A percentile compares a stretch with the other conserved stretches of the same genome.
Evolutionary conservation across 2,113 vertebrate species (phyloP).

Genomic region (Corythaixoides concolor): DNA sequence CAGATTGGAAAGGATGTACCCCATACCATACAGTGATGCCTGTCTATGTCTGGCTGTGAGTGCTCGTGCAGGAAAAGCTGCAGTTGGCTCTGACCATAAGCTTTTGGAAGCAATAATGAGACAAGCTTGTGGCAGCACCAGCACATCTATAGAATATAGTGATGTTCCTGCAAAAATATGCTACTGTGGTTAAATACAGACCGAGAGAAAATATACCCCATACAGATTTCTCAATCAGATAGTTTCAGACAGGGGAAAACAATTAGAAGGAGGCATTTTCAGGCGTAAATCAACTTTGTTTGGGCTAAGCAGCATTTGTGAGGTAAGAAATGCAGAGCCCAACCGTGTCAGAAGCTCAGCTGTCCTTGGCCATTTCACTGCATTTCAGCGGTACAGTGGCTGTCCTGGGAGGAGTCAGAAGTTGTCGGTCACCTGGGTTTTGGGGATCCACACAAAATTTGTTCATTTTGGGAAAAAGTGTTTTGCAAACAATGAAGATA

Average conservation of each 20-base stretch:
- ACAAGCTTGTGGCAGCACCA: conserved; percentile 7
- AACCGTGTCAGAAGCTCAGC: neutral
- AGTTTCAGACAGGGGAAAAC: neutral
- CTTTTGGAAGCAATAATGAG: conserved; percentile 26
- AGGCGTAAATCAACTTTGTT: neutral
- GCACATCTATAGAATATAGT: neutral
- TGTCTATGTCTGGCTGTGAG: neutral
- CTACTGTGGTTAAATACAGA: neutral
- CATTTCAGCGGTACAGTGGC: neutral
- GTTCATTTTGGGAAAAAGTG: neutral
- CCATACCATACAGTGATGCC: neutral
- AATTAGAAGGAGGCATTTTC: neutral
- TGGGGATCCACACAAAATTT: neutral
- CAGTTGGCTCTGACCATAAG: neutral
- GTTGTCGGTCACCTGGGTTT: neutral
- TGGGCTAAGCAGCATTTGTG: neutral
- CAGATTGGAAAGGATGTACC: neutral
- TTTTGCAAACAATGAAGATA: neutral
- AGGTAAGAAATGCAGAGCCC: neutral
- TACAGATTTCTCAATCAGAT: neutral
- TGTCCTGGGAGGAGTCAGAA: neutral
- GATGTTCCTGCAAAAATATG: conserved; percentile 1
- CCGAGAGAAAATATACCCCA: neutral
- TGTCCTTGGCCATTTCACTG: neutral
- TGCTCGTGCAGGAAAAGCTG: neutral